phyloP scores from a whole-genome alignment of 37 sponge, comb jelly and placozoan genomes.

The Agelas oroides region DNA sequence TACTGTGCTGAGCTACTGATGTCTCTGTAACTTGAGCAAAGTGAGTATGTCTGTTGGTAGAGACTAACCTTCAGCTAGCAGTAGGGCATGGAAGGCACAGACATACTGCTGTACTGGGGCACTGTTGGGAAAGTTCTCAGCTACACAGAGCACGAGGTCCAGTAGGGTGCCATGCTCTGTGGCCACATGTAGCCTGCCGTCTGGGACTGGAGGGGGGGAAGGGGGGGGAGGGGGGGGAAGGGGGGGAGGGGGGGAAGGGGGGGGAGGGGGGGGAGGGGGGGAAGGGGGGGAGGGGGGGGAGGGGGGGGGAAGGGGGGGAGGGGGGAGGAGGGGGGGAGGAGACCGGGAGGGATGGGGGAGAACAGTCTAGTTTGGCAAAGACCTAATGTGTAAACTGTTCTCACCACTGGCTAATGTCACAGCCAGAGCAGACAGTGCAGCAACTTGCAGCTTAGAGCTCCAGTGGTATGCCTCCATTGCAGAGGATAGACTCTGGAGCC shows the following conservation, averaged over 20 bases:
- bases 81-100: slow-evolving; percentile 43
- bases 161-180: slow-evolving; percentile 25
- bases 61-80: slow-evolving; percentile 36
- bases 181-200: slow-evolving; percentile 14
- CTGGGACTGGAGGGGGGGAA: neutral
- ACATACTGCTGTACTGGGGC: slow-evolving; percentile 39
- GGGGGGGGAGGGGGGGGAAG: neutral
- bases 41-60: neutral
- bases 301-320: no score
- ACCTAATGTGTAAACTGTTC: no score
- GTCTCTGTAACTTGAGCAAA: no score
- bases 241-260: no score
- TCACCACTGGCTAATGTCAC: slow-evolving; percentile 4
- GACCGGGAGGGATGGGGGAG: neutral
- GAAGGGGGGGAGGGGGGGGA: no score
- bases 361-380: no score
- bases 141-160: slow-evolving; percentile 22
- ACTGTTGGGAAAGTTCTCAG: slow-evolving; percentile 1
- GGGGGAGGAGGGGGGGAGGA: no score
- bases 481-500: neutral
- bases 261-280: neutral
- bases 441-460: neutral
- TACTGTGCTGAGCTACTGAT: no score
- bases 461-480: slow-evolving; percentile 15
- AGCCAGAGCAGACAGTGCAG: slow-evolving; percentile 23